phyloP scores from a whole-genome alignment of 2,797 vertebrate genomes.

The Halcyon badia region DNA sequence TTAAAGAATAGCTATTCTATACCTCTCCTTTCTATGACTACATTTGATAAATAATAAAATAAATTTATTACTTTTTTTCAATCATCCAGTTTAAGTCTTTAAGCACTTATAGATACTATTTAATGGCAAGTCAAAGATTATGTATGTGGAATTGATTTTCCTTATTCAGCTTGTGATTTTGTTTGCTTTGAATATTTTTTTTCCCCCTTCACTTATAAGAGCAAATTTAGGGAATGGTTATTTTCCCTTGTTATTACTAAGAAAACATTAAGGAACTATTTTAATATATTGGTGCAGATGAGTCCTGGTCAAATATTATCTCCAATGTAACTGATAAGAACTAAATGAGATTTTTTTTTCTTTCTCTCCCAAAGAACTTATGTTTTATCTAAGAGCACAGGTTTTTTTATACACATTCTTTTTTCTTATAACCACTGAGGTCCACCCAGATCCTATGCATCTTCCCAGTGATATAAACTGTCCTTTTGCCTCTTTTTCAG shows the following conservation, averaged over 20 bases:
- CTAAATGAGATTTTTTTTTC: neutral
- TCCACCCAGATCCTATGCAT: neutral
- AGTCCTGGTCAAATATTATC: neutral
- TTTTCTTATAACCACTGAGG: neutral
- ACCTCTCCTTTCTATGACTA: neutral
- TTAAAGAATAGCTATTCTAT: neutral
- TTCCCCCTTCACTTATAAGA: neutral
- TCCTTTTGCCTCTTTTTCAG: neutral
- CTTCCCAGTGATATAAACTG: neutral
- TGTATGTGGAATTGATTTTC: neutral
- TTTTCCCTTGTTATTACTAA: slow-evolving; percentile 9
- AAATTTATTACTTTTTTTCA: neutral
- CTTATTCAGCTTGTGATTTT: neutral
- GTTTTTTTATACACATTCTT: neutral
- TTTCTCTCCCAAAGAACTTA: neutral
- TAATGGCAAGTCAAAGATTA: neutral
- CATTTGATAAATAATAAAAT: neutral
- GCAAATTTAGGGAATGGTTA: neutral
- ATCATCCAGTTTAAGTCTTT: neutral
- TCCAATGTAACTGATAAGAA: neutral
- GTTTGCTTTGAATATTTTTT: neutral
- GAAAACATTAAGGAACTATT: slow-evolving; percentile 43
- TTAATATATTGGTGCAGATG: neutral
- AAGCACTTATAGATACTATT: neutral
- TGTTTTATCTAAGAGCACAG: neutral